A percentile compares a stretch with the other conserved stretches of the same genome.
These are phyloP conservation scores for Maniola hyperantus DNA, from an alignment of 2,888 invertebrate species.

Conservation along the genomic window DNA sequence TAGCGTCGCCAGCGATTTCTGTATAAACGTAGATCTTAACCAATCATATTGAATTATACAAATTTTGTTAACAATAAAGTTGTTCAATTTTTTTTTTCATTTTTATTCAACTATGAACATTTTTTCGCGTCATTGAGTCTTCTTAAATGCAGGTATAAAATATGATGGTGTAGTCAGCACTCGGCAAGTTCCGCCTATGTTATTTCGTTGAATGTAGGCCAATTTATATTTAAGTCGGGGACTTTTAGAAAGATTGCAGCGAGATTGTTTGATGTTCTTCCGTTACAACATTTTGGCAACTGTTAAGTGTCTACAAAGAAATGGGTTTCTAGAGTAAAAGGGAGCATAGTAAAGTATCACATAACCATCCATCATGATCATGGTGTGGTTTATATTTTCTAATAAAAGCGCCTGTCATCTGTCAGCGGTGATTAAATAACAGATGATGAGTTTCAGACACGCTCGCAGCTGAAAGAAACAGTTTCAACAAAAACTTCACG, in stretches of 20 bases:
- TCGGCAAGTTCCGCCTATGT: conserved; percentile 4
- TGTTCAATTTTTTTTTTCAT: too few relatives aligned
- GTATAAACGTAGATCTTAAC: too few relatives aligned
- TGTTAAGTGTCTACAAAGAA: not conserved
- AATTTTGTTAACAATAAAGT: too few relatives aligned
- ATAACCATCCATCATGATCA: not conserved
- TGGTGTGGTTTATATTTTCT: too few relatives aligned
- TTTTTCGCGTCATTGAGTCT: too few relatives aligned
- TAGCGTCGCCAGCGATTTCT: too few relatives aligned
- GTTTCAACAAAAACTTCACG: not conserved
- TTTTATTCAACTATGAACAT: too few relatives aligned
- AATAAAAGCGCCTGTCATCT: not conserved
- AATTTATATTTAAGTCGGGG: conserved; percentile 15
- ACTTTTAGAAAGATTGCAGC: not conserved
- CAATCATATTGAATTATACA: too few relatives aligned
- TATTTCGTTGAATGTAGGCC: conserved; percentile 12
- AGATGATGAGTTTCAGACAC: too few relatives aligned
- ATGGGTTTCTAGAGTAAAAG: not conserved
- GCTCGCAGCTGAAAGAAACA: too few relatives aligned
- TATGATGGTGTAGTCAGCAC: not conserved
- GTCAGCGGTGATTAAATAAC: too few relatives aligned
- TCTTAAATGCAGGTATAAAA: too few relatives aligned
- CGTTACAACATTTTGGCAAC: conserved; percentile 17
- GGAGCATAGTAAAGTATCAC: not conserved
- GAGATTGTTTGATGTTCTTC: conserved; percentile 9